Evolutionary conservation across 2,888 invertebrate genomes (phyloP), one percentile per base, ranked within the genome.

Genomic region (Isoperla grammatica): DNA sequence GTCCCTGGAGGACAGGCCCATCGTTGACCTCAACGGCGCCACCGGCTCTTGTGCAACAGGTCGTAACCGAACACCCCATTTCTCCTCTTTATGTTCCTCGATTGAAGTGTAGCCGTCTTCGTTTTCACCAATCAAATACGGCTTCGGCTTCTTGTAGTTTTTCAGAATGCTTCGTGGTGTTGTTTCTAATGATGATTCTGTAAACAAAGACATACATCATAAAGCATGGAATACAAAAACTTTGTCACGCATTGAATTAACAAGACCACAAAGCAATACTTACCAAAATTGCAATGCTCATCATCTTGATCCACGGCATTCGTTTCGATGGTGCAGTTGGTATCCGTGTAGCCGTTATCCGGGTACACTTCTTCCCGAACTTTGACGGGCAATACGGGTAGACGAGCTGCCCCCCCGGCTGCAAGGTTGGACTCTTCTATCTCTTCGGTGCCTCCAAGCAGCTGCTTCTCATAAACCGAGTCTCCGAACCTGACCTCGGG

Each of bases 401-500:
- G 65, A 65, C 53, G 15, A 3, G 12, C 13, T 15, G 37, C 11
- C 4, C 4, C 8, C 45, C 23, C 15, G n/a, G 19, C 35, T 1
- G 20, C 2, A 22, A 2, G 11, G n/a, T 35, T 17, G 39, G 9
- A 13, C 22, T 9, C 37, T 12, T 35, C 48, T 13, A 20, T 20
- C 35, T 22, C 46, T 29, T 64, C 60, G 54, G 35, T 54, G 17
- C 58, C 53, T 11, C 72, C 71, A 59, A 76, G 74, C 61, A 77
- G 69, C 46, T 71, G 71, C 65, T 77, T 78, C 65, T 78, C 78
- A 64, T 74, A 76, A 6, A 72, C 69, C 23, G 76, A 76, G 65
- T 83, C 82, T 0, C 87, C 87, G 68, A 87, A 87, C 68, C 85
- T 81, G 46, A 46, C 53, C 39, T 53, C 53, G 2, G 53, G 53